Base-by-base conservation (phyloP, 1,140 invertebrate genomes). In the Aphis craccivora region DNA sequence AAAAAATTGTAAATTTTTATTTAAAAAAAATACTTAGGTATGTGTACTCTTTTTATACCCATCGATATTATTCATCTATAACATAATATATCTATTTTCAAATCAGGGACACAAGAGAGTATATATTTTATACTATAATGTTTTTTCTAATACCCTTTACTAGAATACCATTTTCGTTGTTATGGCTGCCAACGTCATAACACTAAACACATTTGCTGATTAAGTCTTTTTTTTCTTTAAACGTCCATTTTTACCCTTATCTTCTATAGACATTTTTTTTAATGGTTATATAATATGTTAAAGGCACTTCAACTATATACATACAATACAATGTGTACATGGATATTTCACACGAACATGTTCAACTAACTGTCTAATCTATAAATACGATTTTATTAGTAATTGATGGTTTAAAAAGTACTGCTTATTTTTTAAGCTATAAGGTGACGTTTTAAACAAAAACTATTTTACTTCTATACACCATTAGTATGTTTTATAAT, bases 171-270 rank as follows among this genome's bases (percentile, higher is more conserved):
- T 83, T 92, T 81, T 43, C n/a, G 90, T 86, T 53, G 91, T 93
- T 84, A 93, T 93, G 91, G 81, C 81, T 93, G n/a, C 91, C n/a
- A 83, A 83, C 81, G 76, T 93, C 91, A 84, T 93, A 93, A 93
- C 91, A 86, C n/a, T 86, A 84, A 92, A 92, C 81, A 83, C 91
- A 92, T 92, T 92, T 92, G 45, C 91, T 84, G 76, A 93, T 93
- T 93, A 86, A 55, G 76, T 53, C 51, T 48, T 81, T 91, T 93
- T 90, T 40, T 53, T 37, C 51, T 90, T 51, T 92, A 92, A 92
- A 55, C 48, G 48, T 84, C 48, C 48, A 48, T 83, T 92, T 92
- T 84, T 37, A n/a, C 23, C 48, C 91, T 93, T 93, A 93, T 93
- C 91, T 93, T 40, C n/a, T 48, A 45, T 83, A 93, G 30, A 86